Evolutionary conservation across 2,797 vertebrate genomes (phyloP), one percentile per base, ranked within the genome.

Genomic region (Molossus molossus): DNA sequence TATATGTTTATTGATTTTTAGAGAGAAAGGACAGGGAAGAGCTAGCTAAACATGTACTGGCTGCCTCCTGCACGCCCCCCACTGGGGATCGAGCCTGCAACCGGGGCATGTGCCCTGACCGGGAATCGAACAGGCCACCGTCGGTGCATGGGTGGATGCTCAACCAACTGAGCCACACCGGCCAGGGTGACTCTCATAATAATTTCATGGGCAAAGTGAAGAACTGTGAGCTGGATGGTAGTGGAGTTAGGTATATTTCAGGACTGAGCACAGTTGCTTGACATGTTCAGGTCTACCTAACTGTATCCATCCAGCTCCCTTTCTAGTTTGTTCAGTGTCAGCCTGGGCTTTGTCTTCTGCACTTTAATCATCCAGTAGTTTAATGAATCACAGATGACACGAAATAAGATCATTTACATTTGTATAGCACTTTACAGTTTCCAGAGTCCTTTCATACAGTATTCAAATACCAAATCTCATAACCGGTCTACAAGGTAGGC

Each of bases 361-460:
- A 95, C 50, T 81, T 83, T 65, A 82, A 72, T 73, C 29, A 82
- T 64, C 82, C n/a, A 72, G 79, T 20, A 73, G 87, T 96, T 90
- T 86, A 93, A 91, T 21, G 62, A 75, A 64, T 65, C 55, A 58
- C n/a, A 12, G 40, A 93, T 65, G 75, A 85, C 29, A 94, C 11
- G 50, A 93, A 84, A 91, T 65, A 79, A 84, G 90, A 81, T 75
- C 37, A 89, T 80, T 93, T 87, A 91, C 53, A 96, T 89, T 75
- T 97, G 37, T 55, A 70, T 69, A 83, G 79, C 72, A 86, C 73
- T 93, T 81, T 88, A 76, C 37, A 88, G 50, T 94, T 97, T 93
- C 85, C 45, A 65, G 64, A 76, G 50, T 86, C 70, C 45, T 91
- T 92, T 83, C 83, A 62, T 91, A 85, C 40, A 23, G 48, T 33